A percentile compares a stretch with the other conserved stretches of the same genome.
phyloP scores from a whole-genome alignment of 1,140 invertebrate genomes.

The Zaprionus vittiger region DNA sequence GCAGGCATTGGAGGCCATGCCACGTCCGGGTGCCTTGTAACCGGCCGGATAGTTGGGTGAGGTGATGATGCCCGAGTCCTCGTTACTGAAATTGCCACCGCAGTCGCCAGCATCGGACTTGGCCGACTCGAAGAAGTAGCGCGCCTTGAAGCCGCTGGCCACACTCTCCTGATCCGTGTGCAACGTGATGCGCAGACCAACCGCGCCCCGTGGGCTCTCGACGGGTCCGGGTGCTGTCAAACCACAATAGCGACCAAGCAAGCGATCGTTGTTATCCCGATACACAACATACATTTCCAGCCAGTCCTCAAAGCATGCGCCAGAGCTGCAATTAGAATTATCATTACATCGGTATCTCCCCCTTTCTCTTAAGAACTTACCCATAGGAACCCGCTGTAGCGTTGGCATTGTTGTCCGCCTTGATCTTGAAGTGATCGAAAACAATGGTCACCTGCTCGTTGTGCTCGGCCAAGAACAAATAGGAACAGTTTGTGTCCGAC shows the following conservation, averaged over 20 bases:
- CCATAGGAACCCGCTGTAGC: constrained; percentile 87
- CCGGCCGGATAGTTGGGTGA: constrained; percentile 94
- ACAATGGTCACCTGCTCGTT: constrained; percentile 96
- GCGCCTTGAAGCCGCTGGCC: constrained; percentile 95
- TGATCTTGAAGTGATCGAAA: constrained; percentile 96
- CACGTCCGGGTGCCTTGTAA: constrained; percentile 91
- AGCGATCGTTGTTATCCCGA: constrained; percentile 90
- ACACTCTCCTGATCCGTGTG: constrained; percentile 93
- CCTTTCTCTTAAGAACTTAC: constrained; percentile 75
- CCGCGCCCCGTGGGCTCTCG: constrained; percentile 93
- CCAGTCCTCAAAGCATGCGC: constrained; percentile 96
- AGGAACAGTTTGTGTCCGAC: constrained; percentile 96
- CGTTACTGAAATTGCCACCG: constrained; percentile 94
- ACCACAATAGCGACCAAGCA: constrained; percentile 94
- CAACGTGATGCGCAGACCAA: constrained; percentile 92
- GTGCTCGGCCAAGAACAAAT: constrained; percentile 92
- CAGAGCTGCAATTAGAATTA: constrained; percentile 84
- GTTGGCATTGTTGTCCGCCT: constrained; percentile 87
- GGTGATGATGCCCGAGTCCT: constrained; percentile 93
- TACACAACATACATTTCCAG: constrained; percentile 96
- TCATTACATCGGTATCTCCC: neutral
- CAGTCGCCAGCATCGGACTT: constrained; percentile 96
- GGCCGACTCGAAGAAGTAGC: constrained; percentile 94
- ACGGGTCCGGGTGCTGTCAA: constrained; percentile 94
- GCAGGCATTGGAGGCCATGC: constrained; percentile 92